These are phyloP conservation scores for Saccopteryx bilineata DNA, from an alignment of 2,113 vertebrate genomes.

Conservation along the genomic window DNA sequence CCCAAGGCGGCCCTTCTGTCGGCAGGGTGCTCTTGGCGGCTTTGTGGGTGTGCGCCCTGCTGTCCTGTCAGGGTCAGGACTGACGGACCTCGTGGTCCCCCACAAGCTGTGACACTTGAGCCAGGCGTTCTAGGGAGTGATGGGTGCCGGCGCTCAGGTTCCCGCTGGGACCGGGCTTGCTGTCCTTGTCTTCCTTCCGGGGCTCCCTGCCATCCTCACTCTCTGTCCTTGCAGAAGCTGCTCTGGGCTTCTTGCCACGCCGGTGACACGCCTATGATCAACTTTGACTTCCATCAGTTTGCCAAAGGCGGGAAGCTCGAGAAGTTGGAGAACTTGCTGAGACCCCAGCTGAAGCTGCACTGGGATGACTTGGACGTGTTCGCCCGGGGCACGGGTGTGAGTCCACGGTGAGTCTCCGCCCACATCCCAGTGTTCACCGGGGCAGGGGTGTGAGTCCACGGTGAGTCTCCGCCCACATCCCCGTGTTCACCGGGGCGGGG, in stretches of 20 bases:
- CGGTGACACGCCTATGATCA: conserved; percentile 91
- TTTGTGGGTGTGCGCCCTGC: neutral
- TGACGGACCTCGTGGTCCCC: accelerated
- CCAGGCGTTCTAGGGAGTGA: accelerated
- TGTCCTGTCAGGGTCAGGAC: neutral
- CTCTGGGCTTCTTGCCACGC: conserved; percentile 91
- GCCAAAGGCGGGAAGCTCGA: conserved; percentile 90
- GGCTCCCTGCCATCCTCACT: neutral
- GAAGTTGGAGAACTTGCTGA: conserved; percentile 88
- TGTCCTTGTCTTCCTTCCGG: accelerated
- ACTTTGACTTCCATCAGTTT: conserved; percentile 91
- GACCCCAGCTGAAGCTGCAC: conserved; percentile 89
- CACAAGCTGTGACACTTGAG: accelerated
- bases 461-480: no score
- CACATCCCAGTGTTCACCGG: no score
- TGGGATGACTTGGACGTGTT: conserved; percentile 91
- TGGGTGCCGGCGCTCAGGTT: accelerated
- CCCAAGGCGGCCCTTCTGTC: neutral
- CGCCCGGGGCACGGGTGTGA: conserved; percentile 84
- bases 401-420: conserved; percentile 87
- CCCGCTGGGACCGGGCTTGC: neutral
- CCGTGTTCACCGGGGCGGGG: no score
- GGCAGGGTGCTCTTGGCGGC: neutral
- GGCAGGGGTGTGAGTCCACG: no score
- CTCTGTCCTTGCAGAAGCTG: conserved; percentile 86